Base-by-base conservation (phyloP, 2,797 vertebrate species). In the Silurus aristotelis region DNA sequence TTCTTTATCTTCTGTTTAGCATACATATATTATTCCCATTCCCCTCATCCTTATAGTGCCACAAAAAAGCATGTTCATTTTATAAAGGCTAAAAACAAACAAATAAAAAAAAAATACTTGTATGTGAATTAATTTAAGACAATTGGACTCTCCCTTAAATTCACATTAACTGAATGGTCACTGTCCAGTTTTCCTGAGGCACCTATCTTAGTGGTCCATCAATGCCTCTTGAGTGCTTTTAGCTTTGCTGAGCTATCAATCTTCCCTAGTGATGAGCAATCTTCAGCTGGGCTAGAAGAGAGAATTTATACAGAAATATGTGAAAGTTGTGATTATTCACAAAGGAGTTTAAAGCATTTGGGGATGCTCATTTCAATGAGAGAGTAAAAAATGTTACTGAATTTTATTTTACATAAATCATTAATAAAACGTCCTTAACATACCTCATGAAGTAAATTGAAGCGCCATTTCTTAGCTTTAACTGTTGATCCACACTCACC, bases 191-290 rank as follows among this genome's bases (percentile, higher is more conserved):
- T 88, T 84, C 83, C 86, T 83, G 94, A 95, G 94, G 95, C 95
- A 93, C 92, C 86, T 55, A 52, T 63, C 58, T 66, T 66, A 89
- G 93, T 92, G 91, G 93, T 94, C 95, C 95, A 94, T 94, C 93
- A 90, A 85, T 92, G 94, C 88, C 93, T 93, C 94, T 94, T 92
- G 92, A 95, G 95, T 94, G 95, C 95, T 95, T 94, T 90, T 94
- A 95, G 94, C 89, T 88, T 93, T 91, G 92, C 93, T 92, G 90
- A 90, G 94, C 95, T 96, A 94, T 92, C 89, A 86, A 71, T 76
- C 46, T 76, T 73, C 72, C 72, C 60, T 31, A 64, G 71, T 1
- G 14, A 48, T 22, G 48, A 75, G 48, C n/a, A 27, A 27, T 4
- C 52, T 17, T 15, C 48, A 73, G 48, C 17, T 73, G n/a, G 6